Evolutionary conservation across 2,888 invertebrate genomes (phyloP), one percentile per base, ranked within the genome.

Genomic region (Stegana nigrithorax): DNA sequence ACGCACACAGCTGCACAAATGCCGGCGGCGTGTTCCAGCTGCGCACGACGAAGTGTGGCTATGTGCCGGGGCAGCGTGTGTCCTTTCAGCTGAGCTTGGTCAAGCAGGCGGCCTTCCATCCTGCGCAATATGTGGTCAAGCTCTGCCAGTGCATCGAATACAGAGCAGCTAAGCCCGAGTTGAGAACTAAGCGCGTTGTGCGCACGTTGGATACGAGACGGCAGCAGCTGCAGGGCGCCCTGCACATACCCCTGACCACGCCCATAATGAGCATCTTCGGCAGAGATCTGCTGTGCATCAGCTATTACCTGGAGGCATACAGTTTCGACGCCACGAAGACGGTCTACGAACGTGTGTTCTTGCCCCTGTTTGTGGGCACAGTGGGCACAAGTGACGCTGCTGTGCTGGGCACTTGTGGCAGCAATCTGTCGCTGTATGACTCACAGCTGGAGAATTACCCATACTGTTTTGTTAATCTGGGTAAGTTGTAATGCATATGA

Each of bases 41-140:
- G 0, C 42, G 17, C n/a, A 27, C 78, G n/a, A 53, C 71, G 1
- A 74, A 75, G 32, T 75, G 64, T 56, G 66, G 72, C 6, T 79
- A 64, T 60, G 78, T 72, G 51, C 80, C 80, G 0, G 81, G 81
- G 0, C 80, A 80, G 36, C 55, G 29, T 8, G 64, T 80, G 4
- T 23, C 25, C 44, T 79, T 64, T 59, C 58, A 60, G 10, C 25
- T 79, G 44, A n/a, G 44, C 1, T n/a, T 55, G 14, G 27, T 32
- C 12, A 44, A 26, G 55, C 12, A 32, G 12, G 27, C 19, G 4
- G 19, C 2, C 7, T 6, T 7, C 23, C 21, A 32, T 32, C 53
- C 53, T 7, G 21, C 32, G n/a, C 3, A 32, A 1, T 55, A 36
- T 32, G 53, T 23, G 1, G 69, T 69, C 0, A 69, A 80, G 2